These are phyloP conservation scores for Thaumetopoea pityocampa DNA, from an alignment of 1,140 invertebrate species.

Conservation along the genomic window DNA sequence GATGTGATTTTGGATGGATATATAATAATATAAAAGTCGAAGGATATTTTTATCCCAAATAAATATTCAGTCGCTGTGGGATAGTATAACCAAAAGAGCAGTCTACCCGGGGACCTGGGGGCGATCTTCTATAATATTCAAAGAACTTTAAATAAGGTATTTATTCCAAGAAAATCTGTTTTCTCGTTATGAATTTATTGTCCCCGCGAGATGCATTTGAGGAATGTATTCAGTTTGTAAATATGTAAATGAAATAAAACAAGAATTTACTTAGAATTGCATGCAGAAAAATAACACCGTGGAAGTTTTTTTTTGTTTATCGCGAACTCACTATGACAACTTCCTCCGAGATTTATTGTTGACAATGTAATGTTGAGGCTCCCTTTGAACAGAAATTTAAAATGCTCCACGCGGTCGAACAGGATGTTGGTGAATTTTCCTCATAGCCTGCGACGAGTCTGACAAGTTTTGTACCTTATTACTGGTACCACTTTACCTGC, in stretches of 20 bases:
- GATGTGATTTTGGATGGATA: too few relatives aligned
- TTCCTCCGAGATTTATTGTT: conserved; percentile 32
- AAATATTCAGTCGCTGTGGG: too few relatives aligned
- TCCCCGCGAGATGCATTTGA: too few relatives aligned
- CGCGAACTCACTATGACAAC: conserved; percentile 17
- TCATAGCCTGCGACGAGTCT: conserved; percentile 18
- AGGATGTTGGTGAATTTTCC: conserved; percentile 59
- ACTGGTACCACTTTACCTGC: conserved; percentile 3
- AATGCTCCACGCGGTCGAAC: conserved; percentile 42
- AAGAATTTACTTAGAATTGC: conserved; percentile 6
- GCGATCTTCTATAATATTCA: too few relatives aligned
- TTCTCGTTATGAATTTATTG: too few relatives aligned
- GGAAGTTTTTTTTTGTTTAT: conserved; percentile 1
- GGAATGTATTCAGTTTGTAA: too few relatives aligned
- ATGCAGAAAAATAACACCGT: conserved; percentile 1
- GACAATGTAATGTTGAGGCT: conserved; percentile 30
- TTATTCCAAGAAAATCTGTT: too few relatives aligned
- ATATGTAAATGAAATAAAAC: not conserved
- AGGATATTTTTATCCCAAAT: too few relatives aligned
- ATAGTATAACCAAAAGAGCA: too few relatives aligned
- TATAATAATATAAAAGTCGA: too few relatives aligned
- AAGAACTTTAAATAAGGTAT: too few relatives aligned
- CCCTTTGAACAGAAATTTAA: conserved; percentile 29
- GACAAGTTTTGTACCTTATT: conserved; percentile 15
- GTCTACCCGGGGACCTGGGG: too few relatives aligned